Evolutionary conservation across 1,140 invertebrate species (phyloP), one percentile per base, ranked within the genome.

Genomic region (Neotoxoptera formosana): DNA sequence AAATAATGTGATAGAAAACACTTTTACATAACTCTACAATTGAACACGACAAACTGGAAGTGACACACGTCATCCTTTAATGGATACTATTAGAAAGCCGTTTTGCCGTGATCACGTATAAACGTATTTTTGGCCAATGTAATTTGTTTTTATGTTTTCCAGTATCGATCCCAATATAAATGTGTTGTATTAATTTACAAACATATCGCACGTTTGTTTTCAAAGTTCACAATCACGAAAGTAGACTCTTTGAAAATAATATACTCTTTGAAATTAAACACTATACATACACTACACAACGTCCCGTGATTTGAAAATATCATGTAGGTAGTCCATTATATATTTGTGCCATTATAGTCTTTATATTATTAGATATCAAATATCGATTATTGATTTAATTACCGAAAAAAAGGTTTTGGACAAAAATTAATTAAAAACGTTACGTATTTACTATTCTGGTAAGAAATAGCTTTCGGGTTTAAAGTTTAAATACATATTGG

Each of bases 1-100:
- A 36, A 83, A 83, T 83, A 83, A 83, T 83, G 76, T 36, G 76
- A 36, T 83, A 21, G 83, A 86, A 41, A 86, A 86, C 7, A 53
- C 87, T 89, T 89, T 56, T 89, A 89, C 86, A 48, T 88, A 88
- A 56, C 21, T 34, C n/a, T 34, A 36, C 21, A n/a, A 17, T 48
- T 21, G 51, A 89, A 89, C n/a, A 36, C 87, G 51, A 36, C 48
- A 89, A 89, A 89, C 87, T 89, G 87, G 87, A 89, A 89, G 51
- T 89, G 87, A 53, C 48, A 23, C 1, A 17, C 87, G 48, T 56
- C 87, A 56, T 56, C 20, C 34, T 34, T 89, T 36, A 53, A 89
- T 56, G 51, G 51, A 89, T 76, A 76, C n/a, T 53, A 89, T 53
- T 89, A 89, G 87, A 89, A 89, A 89, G 87, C 21, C 48, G 87